A percentile compares a stretch with the other conserved stretches of the same genome.
Evolutionary conservation across 2,113 vertebrate genomes (phyloP).

Genomic region (Nothocercus nigrocapillus): DNA sequence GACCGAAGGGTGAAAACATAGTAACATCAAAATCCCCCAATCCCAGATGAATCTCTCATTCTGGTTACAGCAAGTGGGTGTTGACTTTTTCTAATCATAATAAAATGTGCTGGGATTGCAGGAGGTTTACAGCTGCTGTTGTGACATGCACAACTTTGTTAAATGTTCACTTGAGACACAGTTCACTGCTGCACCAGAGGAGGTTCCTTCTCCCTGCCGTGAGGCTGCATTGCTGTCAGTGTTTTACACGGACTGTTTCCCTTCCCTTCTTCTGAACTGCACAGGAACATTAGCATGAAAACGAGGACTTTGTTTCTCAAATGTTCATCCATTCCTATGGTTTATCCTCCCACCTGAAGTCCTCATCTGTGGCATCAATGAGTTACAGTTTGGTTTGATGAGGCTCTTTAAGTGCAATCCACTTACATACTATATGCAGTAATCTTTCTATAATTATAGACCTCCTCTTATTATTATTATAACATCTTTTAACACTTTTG

Average conservation of each 20-base stretch:
- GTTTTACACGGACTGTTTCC: constrained; percentile 41
- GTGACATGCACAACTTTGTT: constrained; percentile 14
- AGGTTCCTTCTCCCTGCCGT: constrained; percentile 31
- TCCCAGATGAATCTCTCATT: constrained; percentile 56
- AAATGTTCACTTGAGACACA: not conserved
- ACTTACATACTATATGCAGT: constrained; percentile 64
- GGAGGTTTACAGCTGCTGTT: constrained; percentile 33
- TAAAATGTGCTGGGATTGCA: constrained; percentile 44
- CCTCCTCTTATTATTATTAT: constrained; percentile 55
- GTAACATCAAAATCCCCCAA: constrained; percentile 17
- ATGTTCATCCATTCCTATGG: constrained; percentile 62
- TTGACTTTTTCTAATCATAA: constrained; percentile 8
- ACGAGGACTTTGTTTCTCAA: constrained; percentile 60
- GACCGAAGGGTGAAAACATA: constrained; percentile 50
- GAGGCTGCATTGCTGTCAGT: not conserved
- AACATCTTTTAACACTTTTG: constrained; percentile 72
- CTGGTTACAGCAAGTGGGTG: constrained; percentile 26
- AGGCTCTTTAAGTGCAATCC: constrained; percentile 72
- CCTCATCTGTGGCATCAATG: constrained; percentile 70
- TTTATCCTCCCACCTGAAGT: constrained; percentile 67
- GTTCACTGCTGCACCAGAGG: not conserved
- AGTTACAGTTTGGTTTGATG: constrained; percentile 65
- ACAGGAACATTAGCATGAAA: constrained; percentile 71
- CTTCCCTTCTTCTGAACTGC: constrained; percentile 62
- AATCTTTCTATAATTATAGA: constrained; percentile 68